Percentiles rank a stretch among this genome's conserved stretches.
Evolutionary conservation across 37 sponge, comb jelly and placozoan genomes (phyloP).

Genomic region (Cladorhizidae sp.): DNA sequence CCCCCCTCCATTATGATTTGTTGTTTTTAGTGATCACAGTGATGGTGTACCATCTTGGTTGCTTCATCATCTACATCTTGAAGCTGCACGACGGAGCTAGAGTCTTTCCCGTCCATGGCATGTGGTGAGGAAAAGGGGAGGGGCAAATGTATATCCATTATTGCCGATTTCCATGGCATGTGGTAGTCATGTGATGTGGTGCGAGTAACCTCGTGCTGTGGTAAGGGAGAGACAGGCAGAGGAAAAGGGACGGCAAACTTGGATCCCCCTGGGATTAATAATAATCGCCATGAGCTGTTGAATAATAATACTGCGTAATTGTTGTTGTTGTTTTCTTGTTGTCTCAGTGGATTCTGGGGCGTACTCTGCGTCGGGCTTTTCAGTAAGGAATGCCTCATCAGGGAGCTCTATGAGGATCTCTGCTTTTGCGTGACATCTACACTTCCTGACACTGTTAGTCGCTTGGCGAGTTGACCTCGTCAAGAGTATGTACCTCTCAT

Average conservation of each 20-base stretch:
- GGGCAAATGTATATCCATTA: no score
- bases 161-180: no score
- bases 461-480: no score
- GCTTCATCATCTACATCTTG: slow-evolving; percentile 49
- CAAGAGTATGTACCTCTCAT: background rate
- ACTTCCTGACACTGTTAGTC: slow-evolving; percentile 39
- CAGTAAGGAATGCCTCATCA: slow-evolving; percentile 44
- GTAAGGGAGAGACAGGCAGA: background rate
- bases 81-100: slow-evolving; percentile 82
- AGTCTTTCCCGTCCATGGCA: slow-evolving; percentile 86
- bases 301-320: no score
- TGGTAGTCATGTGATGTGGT: no score
- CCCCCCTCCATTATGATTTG: no score
- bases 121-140: no score
- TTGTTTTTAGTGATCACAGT: slow-evolving; percentile 47
- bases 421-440: slow-evolving; percentile 58
- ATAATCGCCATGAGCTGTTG: no score
- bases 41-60: slow-evolving; percentile 76
- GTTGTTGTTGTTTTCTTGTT: background rate
- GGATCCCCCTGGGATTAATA: background rate
- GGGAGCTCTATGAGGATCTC: slow-evolving; percentile 62
- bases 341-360: slow-evolving; percentile 82
- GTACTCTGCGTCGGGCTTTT: slow-evolving; percentile 80
- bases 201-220: no score
- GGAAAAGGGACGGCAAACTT: background rate